Evolutionary conservation across 2,113 vertebrate species (phyloP).

Genomic region (Labeo rohita): DNA sequence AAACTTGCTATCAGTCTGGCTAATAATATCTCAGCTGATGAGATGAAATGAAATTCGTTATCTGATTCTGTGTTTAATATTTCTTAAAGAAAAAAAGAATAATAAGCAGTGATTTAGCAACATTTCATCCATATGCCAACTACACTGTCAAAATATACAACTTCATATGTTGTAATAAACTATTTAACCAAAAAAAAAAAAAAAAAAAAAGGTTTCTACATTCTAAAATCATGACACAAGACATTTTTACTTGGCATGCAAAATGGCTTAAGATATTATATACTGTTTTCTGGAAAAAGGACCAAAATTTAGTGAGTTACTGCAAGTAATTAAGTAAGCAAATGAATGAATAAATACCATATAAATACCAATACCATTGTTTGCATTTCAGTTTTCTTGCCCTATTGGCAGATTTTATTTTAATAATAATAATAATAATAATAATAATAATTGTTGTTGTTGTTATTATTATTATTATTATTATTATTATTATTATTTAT

Average conservation of each 20-base stretch:
- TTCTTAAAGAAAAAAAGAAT: neutral
- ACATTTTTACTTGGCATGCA: neutral
- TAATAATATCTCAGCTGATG: conserved; percentile 24
- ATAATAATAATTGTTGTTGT: too few relatives aligned
- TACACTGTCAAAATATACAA: neutral
- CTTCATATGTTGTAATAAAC: neutral
- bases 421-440: too few relatives aligned
- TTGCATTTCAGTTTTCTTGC: too few relatives aligned
- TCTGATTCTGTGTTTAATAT: conserved; percentile 3
- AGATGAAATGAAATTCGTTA: neutral
- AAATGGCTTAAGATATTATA: neutral
- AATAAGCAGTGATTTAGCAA: neutral
- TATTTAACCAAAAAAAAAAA: neutral
- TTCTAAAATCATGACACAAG: neutral
- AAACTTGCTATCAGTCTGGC: conserved; percentile 8
- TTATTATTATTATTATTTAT: too few relatives aligned
- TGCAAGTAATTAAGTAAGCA: too few relatives aligned
- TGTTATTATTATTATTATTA: too few relatives aligned
- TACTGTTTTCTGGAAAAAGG: too few relatives aligned
- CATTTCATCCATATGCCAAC: neutral
- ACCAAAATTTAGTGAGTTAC: too few relatives aligned
- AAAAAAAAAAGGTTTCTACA: too few relatives aligned
- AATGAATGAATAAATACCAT: too few relatives aligned
- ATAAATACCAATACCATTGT: too few relatives aligned
- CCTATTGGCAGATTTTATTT: too few relatives aligned